These are phyloP conservation scores for Hormaphis cornu DNA, from an alignment of 1,140 invertebrate species.

Conservation along the genomic window DNA sequence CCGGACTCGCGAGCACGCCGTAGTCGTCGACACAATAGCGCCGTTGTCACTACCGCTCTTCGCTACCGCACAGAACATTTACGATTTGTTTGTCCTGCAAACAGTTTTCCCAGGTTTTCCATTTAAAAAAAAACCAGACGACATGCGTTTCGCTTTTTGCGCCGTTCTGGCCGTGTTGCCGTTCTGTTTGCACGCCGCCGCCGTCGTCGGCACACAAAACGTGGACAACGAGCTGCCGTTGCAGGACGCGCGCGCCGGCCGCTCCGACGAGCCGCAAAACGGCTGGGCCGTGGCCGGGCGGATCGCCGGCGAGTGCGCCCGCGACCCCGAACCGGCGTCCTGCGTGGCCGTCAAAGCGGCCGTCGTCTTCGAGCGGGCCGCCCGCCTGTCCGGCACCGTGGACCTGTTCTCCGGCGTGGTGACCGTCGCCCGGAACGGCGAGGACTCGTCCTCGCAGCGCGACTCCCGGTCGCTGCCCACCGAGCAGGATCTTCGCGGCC, in stretches of 20 bases:
- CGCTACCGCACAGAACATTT: no score
- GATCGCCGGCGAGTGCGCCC: constrained; percentile 41
- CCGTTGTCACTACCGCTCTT: no score
- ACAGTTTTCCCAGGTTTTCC: no score
- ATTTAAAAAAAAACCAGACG: background rate
- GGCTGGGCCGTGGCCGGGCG: constrained; percentile 40
- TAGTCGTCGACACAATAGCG: no score
- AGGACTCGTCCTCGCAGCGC: constrained; percentile 39
- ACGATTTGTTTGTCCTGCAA: no score
- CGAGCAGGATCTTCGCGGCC: constrained; percentile 46
- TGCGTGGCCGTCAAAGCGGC: constrained; percentile 52
- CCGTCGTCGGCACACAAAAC: constrained; percentile 39
- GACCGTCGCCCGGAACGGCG: constrained; percentile 48
- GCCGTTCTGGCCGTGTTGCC: constrained; percentile 39
- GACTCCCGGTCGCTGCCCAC: constrained; percentile 45
- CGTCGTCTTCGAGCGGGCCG: constrained; percentile 48
- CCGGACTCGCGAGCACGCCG: no score
- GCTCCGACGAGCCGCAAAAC: background rate
- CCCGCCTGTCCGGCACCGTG: constrained; percentile 47
- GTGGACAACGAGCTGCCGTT: constrained; percentile 31
- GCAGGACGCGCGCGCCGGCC: background rate
- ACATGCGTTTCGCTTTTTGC: background rate
- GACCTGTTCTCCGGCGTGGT: constrained; percentile 50
- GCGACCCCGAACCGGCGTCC: constrained; percentile 40
- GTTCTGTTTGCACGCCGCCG: constrained; percentile 35